Percentiles rank a stretch among this genome's conserved stretches.
Conservation (phyloP, 2,113 vertebrate species). For the Daboia siamensis region DNA sequence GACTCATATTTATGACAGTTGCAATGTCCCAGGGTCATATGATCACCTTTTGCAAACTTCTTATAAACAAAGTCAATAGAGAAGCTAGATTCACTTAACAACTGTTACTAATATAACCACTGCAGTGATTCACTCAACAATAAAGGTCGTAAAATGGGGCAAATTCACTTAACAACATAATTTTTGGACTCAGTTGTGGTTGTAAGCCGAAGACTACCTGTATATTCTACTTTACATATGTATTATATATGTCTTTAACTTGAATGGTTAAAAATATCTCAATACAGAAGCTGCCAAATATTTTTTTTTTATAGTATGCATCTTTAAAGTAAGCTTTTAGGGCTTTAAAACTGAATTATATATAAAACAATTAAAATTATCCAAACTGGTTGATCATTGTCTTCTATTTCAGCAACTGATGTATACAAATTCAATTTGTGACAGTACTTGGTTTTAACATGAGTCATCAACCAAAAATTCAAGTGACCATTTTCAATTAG, state of each 20-base stretch:
- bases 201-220: not conserved
- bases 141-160: not conserved
- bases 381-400: not conserved
- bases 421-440: not conserved
- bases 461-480: not conserved
- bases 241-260: not conserved
- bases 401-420: not conserved
- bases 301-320: not conserved
- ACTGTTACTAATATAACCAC: not conserved
- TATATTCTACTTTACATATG: not conserved
- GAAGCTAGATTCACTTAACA: not conserved
- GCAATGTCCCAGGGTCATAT: not conserved
- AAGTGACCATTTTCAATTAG: not conserved
- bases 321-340: not conserved
- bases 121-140: not conserved
- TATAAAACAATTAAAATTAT: not conserved
- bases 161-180: not conserved
- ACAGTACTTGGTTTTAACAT: conserved; percentile 2
- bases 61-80: not conserved
- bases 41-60: not conserved
- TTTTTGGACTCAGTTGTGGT: not conserved
- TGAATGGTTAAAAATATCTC: not conserved
- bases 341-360: not conserved
- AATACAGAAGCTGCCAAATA: not conserved
- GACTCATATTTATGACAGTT: not conserved